A percentile compares a stretch with the other conserved stretches of the same genome.
phyloP scores from a whole-genome alignment of 1,140 invertebrate genomes.

The Aphaenogaster floridana region DNA sequence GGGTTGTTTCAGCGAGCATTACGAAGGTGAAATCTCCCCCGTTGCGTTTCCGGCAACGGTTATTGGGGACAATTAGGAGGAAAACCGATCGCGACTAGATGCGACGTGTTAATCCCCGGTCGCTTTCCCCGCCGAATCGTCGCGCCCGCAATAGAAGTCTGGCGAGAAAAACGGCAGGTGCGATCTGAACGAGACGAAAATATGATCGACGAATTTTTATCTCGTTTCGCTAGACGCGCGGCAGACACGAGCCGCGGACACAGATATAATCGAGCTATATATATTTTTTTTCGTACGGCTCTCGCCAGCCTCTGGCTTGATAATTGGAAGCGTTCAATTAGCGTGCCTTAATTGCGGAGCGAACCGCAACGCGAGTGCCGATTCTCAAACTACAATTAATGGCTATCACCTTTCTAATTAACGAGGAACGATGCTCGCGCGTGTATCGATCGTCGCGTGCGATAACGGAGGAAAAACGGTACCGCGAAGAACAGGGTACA shows the following conservation, averaged over 20 bases:
- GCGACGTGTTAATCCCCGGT: conserved; percentile 47
- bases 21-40: conserved; percentile 50
- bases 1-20: conserved; percentile 43
- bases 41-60: conserved; percentile 31
- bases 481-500: conserved; percentile 14
- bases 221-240: conserved; percentile 38
- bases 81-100: conserved; percentile 46
- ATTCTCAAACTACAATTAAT: conserved; percentile 82
- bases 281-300: neutral
- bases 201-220: conserved; percentile 54
- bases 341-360: conserved; percentile 79
- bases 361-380: conserved; percentile 73
- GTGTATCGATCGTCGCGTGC: conserved; percentile 65
- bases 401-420: conserved; percentile 83
- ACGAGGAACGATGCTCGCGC: conserved; percentile 76
- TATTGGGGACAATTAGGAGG: conserved; percentile 49
- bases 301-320: conserved; percentile 64
- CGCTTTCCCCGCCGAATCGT: conserved; percentile 23
- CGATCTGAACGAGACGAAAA: conserved; percentile 27
- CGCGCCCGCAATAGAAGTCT: conserved; percentile 7
- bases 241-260: conserved; percentile 8
- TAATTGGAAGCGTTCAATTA: conserved; percentile 83
- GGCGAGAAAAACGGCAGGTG: neutral
- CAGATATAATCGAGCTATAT: conserved; percentile 23
- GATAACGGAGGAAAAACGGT: conserved; percentile 66